phyloP scores from a whole-genome alignment of 2,797 vertebrate species.

The Chiroxiphia lanceolata region DNA sequence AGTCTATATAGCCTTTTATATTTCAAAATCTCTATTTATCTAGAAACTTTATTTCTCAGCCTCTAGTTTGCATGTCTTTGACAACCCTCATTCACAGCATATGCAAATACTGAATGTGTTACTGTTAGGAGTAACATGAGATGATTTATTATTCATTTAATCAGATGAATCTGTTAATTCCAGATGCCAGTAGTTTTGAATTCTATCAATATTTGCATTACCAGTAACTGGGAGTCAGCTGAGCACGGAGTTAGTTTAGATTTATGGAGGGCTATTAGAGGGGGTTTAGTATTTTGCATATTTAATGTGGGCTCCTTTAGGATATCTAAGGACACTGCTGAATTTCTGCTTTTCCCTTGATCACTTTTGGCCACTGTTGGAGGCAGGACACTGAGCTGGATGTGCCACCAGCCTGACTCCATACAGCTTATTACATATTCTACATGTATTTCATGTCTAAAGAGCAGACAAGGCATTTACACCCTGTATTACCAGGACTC shows the following conservation, averaged over 20 bases:
- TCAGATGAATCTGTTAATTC: conserved; percentile 69
- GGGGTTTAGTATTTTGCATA: neutral
- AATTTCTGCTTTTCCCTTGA: neutral
- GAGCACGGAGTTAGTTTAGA: neutral
- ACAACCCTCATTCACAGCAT: conserved; percentile 75
- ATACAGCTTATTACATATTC: neutral
- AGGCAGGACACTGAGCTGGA: neutral
- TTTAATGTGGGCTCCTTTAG: neutral
- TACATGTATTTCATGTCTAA: neutral
- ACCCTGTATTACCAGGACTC: neutral
- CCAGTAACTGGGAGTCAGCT: neutral
- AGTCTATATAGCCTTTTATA: neutral
- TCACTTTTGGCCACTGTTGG: neutral
- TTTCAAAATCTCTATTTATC: conserved; percentile 65
- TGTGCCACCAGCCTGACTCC: neutral
- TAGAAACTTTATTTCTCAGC: conserved; percentile 57
- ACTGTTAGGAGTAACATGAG: conserved; percentile 62
- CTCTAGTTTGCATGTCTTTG: conserved; percentile 76
- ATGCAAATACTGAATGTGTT: conserved; percentile 78
- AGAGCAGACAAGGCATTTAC: neutral
- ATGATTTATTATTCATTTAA: conserved; percentile 67
- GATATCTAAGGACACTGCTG: neutral
- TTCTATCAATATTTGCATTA: conserved; percentile 69
- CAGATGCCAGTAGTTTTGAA: conserved; percentile 54
- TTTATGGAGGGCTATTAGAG: neutral